Conservation (phyloP, 2,113 vertebrate species). For the Mormoops blainvillei region DNA sequence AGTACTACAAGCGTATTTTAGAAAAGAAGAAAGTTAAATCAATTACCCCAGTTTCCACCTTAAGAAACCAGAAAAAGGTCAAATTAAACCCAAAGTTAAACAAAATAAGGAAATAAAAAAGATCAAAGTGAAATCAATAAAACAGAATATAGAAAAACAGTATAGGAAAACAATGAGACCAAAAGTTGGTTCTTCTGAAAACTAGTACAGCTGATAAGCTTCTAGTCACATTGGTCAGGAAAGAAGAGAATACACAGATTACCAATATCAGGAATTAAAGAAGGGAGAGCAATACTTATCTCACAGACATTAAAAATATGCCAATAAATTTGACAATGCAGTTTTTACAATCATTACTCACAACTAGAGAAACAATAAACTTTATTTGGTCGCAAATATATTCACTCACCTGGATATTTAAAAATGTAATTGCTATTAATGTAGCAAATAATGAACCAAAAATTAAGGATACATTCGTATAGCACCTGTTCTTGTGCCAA, state of each 20-base stretch:
- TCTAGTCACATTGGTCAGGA: not conserved
- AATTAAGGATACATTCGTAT: constrained; percentile 98
- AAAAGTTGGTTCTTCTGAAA: constrained; percentile 12
- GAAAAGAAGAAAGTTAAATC: not conserved
- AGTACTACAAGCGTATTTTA: not conserved
- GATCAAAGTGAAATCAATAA: not conserved
- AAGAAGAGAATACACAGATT: not conserved
- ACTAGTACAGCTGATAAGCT: not conserved
- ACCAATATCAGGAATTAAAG: constrained; percentile 6
- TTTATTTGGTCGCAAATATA: constrained; percentile 8
- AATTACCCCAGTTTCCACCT: not conserved
- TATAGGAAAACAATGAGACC: not conserved
- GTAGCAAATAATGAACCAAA: constrained; percentile 34
- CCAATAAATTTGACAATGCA: not conserved
- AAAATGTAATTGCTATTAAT: constrained; percentile 39
- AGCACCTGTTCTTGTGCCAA: constrained; percentile 93
- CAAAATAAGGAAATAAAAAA: not conserved
- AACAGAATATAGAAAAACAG: not conserved
- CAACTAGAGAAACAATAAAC: not conserved
- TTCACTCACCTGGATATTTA: constrained; percentile 70
- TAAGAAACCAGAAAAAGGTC: not conserved
- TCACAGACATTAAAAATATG: constrained; percentile 1
- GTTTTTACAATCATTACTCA: not conserved
- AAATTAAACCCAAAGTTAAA: not conserved
- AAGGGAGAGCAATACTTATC: not conserved